phyloP scores from a whole-genome alignment of 2,113 vertebrate species.

The Myotis davidii region DNA sequence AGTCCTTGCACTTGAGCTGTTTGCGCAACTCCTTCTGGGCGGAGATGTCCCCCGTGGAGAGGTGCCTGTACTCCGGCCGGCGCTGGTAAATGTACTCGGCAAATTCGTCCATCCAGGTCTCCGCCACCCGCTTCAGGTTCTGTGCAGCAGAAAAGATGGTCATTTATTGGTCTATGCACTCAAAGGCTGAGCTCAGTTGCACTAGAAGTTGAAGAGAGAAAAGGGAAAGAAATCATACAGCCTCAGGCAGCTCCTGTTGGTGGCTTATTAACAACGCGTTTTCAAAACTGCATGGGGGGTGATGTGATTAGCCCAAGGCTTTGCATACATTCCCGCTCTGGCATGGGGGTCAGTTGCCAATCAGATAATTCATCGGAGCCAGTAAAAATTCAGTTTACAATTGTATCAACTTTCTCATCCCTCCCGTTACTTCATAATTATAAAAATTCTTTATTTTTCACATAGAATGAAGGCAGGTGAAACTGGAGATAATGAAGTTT shows the following conservation, averaged over 20 bases:
- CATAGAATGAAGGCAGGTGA: background rate
- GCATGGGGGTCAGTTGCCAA: background rate
- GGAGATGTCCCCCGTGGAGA: slow-evolving; percentile 92
- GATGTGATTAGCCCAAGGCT: slow-evolving; percentile 31
- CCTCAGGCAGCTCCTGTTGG: background rate
- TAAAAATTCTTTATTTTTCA: background rate
- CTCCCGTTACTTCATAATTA: background rate
- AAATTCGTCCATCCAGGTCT: slow-evolving; percentile 96
- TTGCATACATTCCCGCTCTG: slow-evolving; percentile 30
- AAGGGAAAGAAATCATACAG: background rate
- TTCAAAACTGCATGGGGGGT: background rate
- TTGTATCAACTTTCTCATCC: background rate
- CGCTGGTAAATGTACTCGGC: slow-evolving; percentile 94
- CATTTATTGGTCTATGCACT: background rate
- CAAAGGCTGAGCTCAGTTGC: background rate
- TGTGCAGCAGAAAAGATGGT: slow-evolving; percentile 69
- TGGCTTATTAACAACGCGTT: slow-evolving; percentile 8
- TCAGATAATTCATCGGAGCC: slow-evolving; percentile 46
- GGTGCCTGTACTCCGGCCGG: slow-evolving; percentile 92
- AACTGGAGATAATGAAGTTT: background rate
- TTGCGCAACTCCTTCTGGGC: slow-evolving; percentile 92
- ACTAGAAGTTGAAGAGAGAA: background rate
- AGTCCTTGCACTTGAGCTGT: slow-evolving; percentile 93
- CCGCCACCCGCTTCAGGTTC: slow-evolving; percentile 94
- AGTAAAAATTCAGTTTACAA: background rate